These are phyloP conservation scores for Nephila pilipes DNA, from an alignment of 1,140 invertebrate species.

Conservation along the genomic window DNA sequence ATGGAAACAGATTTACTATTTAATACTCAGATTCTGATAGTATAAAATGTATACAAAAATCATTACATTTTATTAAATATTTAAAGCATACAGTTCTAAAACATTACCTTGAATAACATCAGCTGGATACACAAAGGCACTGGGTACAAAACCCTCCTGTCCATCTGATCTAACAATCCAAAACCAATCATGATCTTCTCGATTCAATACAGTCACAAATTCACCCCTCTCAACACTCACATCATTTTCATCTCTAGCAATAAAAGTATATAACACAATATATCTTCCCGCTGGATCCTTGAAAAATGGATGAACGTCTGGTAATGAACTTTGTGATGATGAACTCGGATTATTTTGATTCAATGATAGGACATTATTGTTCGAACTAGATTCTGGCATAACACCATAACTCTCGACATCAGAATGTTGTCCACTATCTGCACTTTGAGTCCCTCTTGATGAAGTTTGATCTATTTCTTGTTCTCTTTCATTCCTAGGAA, in stretches of 20 bases:
- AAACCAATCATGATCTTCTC: slow-evolving; percentile 97
- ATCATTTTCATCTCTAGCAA: slow-evolving; percentile 95
- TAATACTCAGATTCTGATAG: background rate
- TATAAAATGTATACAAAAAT: background rate
- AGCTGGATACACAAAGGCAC: slow-evolving; percentile 95
- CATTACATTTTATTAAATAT: background rate
- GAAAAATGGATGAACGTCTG: slow-evolving; percentile 91
- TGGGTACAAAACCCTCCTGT: slow-evolving; percentile 97
- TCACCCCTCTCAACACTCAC: slow-evolving; percentile 95
- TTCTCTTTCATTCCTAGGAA: slow-evolving; percentile 85
- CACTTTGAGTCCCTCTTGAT: slow-evolving; percentile 63
- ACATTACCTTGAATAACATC: slow-evolving; percentile 88
- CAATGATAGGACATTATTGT: slow-evolving; percentile 44
- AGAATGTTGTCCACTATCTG: slow-evolving; percentile 82
- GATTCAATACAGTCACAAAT: slow-evolving; percentile 95
- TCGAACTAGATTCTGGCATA: slow-evolving; percentile 81
- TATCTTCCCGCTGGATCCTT: slow-evolving; percentile 96
- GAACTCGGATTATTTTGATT: slow-evolving; percentile 71
- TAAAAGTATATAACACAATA: slow-evolving; percentile 95
- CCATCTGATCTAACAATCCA: slow-evolving; percentile 96
- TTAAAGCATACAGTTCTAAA: background rate
- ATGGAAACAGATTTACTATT: background rate
- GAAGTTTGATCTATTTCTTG: slow-evolving; percentile 76
- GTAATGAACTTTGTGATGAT: slow-evolving; percentile 72
- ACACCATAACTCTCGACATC: slow-evolving; percentile 86